Evolutionary conservation across 1,140 invertebrate species (phyloP).

Genomic region (Lutraria rhynchaena): DNA sequence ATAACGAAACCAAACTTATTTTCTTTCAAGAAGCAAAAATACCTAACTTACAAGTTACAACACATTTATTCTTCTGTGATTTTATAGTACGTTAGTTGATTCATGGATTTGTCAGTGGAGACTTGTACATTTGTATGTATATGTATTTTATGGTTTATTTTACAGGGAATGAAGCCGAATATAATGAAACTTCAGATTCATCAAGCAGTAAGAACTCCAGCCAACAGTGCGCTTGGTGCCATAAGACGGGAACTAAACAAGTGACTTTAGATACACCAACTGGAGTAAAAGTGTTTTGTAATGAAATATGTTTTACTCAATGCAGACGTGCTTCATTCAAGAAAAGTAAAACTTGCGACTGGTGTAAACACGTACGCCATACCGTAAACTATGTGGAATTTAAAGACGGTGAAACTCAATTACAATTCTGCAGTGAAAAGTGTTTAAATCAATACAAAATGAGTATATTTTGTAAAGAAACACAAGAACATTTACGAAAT

Average conservation of each 20-base stretch:
- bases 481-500: slow-evolving; percentile 91
- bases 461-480: slow-evolving; percentile 96
- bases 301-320: slow-evolving; percentile 94
- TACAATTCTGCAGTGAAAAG: slow-evolving; percentile 90
- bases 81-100: too few species aligned
- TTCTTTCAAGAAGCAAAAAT: too few species aligned
- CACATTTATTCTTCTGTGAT: too few species aligned
- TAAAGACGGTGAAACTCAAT: slow-evolving; percentile 84
- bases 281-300: slow-evolving; percentile 87
- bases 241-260: slow-evolving; percentile 82
- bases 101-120: too few species aligned
- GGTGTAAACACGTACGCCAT: slow-evolving; percentile 94
- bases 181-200: background rate
- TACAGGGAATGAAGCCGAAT: background rate
- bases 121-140: too few species aligned
- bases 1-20: too few species aligned
- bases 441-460: slow-evolving; percentile 97
- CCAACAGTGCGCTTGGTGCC: slow-evolving; percentile 84
- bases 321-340: slow-evolving; percentile 94
- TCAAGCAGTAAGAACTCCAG: background rate
- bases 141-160: too few species aligned
- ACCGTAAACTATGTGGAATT: slow-evolving; percentile 96
- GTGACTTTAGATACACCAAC: slow-evolving; percentile 80
- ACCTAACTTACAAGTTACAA: too few species aligned
- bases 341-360: slow-evolving; percentile 95